Base-by-base conservation (phyloP, 2,113 vertebrate genomes). In the Numida meleagris region DNA sequence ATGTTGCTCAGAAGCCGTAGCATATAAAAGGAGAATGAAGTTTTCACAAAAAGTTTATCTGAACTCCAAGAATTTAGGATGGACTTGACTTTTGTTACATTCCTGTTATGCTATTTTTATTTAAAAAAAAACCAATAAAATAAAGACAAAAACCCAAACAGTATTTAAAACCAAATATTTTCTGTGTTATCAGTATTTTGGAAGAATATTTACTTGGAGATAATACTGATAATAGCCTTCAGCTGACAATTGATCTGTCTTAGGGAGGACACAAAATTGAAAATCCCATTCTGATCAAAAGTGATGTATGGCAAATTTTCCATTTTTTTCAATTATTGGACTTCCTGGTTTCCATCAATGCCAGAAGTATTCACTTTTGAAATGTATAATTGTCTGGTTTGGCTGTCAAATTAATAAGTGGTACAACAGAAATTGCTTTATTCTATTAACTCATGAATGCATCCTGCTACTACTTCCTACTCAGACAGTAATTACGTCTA, bases 301-400 rank as follows among this genome's bases (percentile, higher is more conserved):
- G 0, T 13, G 33, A 10, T 12, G 3, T 8, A 78, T 14, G 43
- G 23, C 14, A 61, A 58, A 71, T 8, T 29, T 48, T 72, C 34
- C 38, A 31, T 23, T 11, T 75, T 55, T 31, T 12, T 66, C 42
- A 59, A 1, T 42, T 34, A 5, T 4, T 0, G 0, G 7, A 5
- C 70, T 82, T 91, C 8, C 10, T 84, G 27, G 12, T 84, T 73
- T 86, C 46, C 16, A 61, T 66, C 45, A 68, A 7, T 20, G 18
- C 6, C 1, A 4, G 27, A 82, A 65, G 14, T 48, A 82, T 43
- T 63, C 50, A 46, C 75, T 82, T 75, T 66, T 50, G 33, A 71
- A 79, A 57, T 10, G 9, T 53, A 57, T 62, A 67, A 51, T 50
- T 75, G 31, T 78, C 50, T 57, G 45, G 12, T 33, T 86, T 75